Evolutionary conservation across 2,888 invertebrate species (phyloP).

Genomic region (Boloria selene): DNA sequence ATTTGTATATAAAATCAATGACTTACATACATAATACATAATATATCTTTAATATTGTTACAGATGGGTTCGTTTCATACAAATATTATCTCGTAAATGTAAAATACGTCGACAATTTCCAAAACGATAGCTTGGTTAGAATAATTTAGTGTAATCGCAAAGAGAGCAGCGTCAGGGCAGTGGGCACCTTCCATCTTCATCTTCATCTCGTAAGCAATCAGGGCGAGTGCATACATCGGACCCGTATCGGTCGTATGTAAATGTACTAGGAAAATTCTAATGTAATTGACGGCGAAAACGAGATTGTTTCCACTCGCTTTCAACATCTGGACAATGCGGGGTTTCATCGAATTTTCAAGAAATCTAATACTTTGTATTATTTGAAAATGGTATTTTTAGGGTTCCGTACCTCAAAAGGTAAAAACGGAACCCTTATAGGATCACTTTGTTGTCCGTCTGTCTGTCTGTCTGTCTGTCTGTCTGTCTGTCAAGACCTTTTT

Average conservation of each 20-base stretch:
- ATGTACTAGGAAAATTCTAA: conserved; percentile 65
- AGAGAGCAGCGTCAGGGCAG: conserved; percentile 43
- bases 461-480: too few relatives aligned
- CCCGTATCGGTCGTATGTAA: conserved; percentile 53
- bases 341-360: conserved; percentile 29
- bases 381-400: neutral
- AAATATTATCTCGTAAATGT: too few relatives aligned
- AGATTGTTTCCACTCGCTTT: conserved; percentile 47
- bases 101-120: too few relatives aligned
- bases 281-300: conserved; percentile 69
- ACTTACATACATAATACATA: too few relatives aligned
- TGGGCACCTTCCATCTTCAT: conserved; percentile 44
- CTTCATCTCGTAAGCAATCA: conserved; percentile 58
- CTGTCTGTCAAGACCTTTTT: too few relatives aligned
- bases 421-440: too few relatives aligned
- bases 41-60: too few relatives aligned
- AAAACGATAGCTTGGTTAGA: neutral
- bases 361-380: neutral
- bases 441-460: too few relatives aligned
- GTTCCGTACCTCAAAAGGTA: too few relatives aligned
- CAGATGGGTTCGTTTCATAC: too few relatives aligned
- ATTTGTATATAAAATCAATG: too few relatives aligned
- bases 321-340: conserved; percentile 19
- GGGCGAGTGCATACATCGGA: conserved; percentile 58
- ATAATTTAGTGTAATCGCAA: conserved; percentile 24